Evolutionary conservation across 2,888 invertebrate species (phyloP).

Genomic region (Volucella bombylans): DNA sequence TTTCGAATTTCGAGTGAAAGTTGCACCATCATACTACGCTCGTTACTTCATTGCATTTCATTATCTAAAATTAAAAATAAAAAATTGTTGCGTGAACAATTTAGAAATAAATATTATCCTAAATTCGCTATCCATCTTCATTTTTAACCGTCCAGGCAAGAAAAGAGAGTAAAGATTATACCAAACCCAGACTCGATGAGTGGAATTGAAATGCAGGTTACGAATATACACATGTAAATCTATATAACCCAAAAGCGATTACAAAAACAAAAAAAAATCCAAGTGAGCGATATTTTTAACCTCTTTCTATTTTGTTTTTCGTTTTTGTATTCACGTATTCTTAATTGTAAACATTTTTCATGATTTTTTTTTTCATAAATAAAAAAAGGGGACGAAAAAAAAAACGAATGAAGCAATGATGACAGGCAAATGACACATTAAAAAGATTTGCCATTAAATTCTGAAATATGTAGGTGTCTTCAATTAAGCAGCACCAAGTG

Average conservation of each 20-base stretch:
- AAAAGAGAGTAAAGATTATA: neutral
- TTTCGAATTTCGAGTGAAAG: no score
- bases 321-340: neutral
- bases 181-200: neutral
- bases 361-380: constrained; percentile 11
- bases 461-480: constrained; percentile 5
- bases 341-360: constrained; percentile 29
- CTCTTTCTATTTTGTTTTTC: constrained; percentile 10
- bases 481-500: neutral
- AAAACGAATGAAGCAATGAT: constrained; percentile 22
- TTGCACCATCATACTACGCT: no score
- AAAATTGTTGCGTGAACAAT: no score
- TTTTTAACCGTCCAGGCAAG: neutral
- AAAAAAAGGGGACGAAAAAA: neutral
- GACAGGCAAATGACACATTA: constrained; percentile 48
- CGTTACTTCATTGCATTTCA: no score
- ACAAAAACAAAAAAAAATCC: constrained; percentile 5
- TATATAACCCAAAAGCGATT: neutral
- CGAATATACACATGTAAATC: constrained; percentile 1
- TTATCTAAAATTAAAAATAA: no score
- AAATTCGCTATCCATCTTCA: neutral
- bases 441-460: constrained; percentile 18
- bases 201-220: constrained; percentile 30
- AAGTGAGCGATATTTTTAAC: constrained; percentile 28
- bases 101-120: neutral